Conservation (phyloP, 2,797 vertebrate genomes). For the Acrossocheilus wenchowensis region DNA sequence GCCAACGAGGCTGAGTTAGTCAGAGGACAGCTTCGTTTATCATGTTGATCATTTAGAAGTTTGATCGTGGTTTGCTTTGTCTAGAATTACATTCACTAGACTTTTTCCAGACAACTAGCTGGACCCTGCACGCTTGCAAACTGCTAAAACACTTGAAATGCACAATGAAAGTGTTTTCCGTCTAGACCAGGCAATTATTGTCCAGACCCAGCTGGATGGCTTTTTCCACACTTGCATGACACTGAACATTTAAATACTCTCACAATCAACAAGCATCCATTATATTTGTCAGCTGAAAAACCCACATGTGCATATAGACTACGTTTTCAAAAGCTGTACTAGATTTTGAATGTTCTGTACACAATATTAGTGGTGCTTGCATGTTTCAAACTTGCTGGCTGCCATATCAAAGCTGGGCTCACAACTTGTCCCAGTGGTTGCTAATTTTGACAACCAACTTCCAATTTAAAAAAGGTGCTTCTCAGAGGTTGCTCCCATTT, state of each 20-base stretch:
- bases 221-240: not conserved
- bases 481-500: too few species aligned
- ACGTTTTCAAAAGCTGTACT: not conserved
- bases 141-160: not conserved
- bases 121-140: not conserved
- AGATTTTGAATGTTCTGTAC: not conserved
- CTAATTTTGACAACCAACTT: too few species aligned
- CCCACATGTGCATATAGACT: not conserved
- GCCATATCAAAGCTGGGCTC: not conserved
- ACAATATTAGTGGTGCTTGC: not conserved
- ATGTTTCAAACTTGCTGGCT: not conserved
- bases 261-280: not conserved
- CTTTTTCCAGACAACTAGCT: not conserved
- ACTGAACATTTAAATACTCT: not conserved
- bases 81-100: not conserved
- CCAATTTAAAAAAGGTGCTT: too few species aligned
- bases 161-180: not conserved
- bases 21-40: constrained; percentile 1
- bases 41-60: not conserved
- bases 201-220: constrained; percentile 4
- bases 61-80: not conserved
- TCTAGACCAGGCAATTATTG: not conserved
- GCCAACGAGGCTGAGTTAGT: constrained; percentile 45
- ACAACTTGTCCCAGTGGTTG: not conserved
- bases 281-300: not conserved